Base-by-base conservation (phyloP, 2,113 vertebrate genomes). In the Tricholaema leucomelas region DNA sequence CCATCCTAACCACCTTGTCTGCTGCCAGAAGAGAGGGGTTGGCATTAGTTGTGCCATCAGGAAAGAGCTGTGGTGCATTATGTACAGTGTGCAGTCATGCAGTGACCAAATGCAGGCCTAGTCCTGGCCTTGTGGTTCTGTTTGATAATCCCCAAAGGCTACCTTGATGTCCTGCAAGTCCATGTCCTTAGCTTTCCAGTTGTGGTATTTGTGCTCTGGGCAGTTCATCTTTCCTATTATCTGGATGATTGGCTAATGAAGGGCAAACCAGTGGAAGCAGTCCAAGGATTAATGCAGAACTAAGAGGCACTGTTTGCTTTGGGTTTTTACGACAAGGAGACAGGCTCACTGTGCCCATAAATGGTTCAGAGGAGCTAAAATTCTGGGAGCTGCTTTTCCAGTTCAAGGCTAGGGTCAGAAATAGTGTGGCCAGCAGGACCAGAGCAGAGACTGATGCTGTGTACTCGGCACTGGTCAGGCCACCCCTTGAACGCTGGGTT, bases 1-100 rank as follows among this genome's bases (percentile, higher is more conserved):
- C 42, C 14, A 18, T 33, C 28, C 21, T 30, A 40, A 36, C 44
- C 0, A 2, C 40, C 46, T 36, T 0, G 0, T 30, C 60, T 58
- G 16, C 28, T 73, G 30, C 59, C 54, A n/a, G 65, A 44, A 48
- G 44, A 48, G 42, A 15, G 33, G 17, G 23, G 12, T 30, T 69
- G n/a, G 20, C 9, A 70, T 56, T 50, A 64, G 20, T 20, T 65
- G 35, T 85, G 52, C 30, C 4, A 17, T 28, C 10, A 35, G 55
- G 66, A 28, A 52, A 20, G 55, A 73, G 31, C 35, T 73, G 54
- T 56, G 27, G 35, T 67, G 17, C 46, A 31, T 58, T 69, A n/a
- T 9, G 50, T 79, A 27, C 69, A 4, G 6, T 66, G 46, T 30
- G 16, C 6, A 3, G 12, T 25, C 48, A 58, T 4, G 19, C 33